These are phyloP conservation scores for Arnoldichthys spilopterus DNA, from an alignment of 2,797 vertebrate species.

Conservation along the genomic window DNA sequence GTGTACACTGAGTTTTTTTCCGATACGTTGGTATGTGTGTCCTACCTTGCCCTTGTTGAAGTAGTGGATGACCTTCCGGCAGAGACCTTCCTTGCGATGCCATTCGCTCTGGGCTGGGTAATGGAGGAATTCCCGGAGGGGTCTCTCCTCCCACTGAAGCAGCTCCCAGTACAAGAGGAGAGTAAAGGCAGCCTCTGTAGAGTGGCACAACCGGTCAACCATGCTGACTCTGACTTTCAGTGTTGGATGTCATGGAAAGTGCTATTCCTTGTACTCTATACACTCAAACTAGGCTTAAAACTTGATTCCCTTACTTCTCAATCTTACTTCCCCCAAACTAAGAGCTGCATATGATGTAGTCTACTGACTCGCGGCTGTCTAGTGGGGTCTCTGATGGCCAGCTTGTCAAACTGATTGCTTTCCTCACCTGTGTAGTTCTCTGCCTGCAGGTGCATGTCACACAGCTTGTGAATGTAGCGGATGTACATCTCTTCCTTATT, in stretches of 20 bases:
- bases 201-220: background rate
- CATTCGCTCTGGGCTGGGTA: conserved; percentile 98
- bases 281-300: background rate
- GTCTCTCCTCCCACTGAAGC: conserved; percentile 96
- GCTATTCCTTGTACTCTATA: background rate
- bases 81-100: conserved; percentile 97
- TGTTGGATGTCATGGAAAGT: background rate
- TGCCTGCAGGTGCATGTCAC: conserved; percentile 96
- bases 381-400: background rate
- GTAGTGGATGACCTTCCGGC: conserved; percentile 98
- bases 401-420: background rate
- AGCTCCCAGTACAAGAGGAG: conserved; percentile 97
- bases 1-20: background rate
- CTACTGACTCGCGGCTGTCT: background rate
- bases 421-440: conserved; percentile 95
- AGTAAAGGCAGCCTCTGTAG: conserved; percentile 95
- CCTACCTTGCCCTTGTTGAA: conserved; percentile 99
- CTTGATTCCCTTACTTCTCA: background rate
- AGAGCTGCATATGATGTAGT: background rate
- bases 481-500: conserved; percentile 99
- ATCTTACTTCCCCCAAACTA: background rate
- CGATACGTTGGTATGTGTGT: background rate
- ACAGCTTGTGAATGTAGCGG: conserved; percentile 98
- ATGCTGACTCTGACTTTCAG: conserved; percentile 2
- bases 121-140: conserved; percentile 95